Base-by-base conservation (phyloP, 1,140 invertebrate species). In the Cotesia typhae region DNA sequence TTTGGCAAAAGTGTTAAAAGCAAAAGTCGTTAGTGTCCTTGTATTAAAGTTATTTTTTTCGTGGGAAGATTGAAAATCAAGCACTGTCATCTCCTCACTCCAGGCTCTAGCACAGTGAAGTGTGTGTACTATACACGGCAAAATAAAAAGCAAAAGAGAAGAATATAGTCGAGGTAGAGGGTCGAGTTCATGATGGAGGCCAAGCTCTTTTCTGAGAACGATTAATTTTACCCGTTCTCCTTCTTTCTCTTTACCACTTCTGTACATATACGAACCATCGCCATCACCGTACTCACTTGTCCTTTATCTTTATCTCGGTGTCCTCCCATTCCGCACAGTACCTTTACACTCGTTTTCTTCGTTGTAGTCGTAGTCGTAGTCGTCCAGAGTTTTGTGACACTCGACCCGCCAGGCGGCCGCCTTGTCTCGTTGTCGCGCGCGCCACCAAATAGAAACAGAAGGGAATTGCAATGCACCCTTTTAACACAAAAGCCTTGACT, bases 181-280 rank as follows among this genome's bases (percentile, higher is more conserved):
- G 36, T 35, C 52, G 66, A 36, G 60, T 63, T 63, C 35, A 38
- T 37, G 35, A 63, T 63, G 36, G 57, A 28, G 57, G 20, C 57
- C 53, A 55, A 60, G 20, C 63, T 47, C 55, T 71, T 71, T 71
- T 71, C 61, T 71, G 52, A 71, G 70, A 71, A 71, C 70, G 70
- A 71, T 71, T 71, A 71, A 71, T 71, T 64, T 71, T 14, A 52
- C 61, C 20, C 41, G 28, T 28, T 37, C 53, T 57, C 53, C 14
- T 20, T 55, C 51, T 41, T 47, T 47, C 38, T 41, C 6, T 47
- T 9, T 10, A 47, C 6, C 41, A 47, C 41, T 47, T 47, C 41
- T 47, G 9, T 47, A 47, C 41, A 47, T 7, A 47, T 47, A 47
- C 41, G 9, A 47, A 47, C 41, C 10, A 47, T 47, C 41, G 10